These are phyloP conservation scores for Parnassius smintheus DNA, from an alignment of 2,888 invertebrate genomes.

Conservation along the genomic window DNA sequence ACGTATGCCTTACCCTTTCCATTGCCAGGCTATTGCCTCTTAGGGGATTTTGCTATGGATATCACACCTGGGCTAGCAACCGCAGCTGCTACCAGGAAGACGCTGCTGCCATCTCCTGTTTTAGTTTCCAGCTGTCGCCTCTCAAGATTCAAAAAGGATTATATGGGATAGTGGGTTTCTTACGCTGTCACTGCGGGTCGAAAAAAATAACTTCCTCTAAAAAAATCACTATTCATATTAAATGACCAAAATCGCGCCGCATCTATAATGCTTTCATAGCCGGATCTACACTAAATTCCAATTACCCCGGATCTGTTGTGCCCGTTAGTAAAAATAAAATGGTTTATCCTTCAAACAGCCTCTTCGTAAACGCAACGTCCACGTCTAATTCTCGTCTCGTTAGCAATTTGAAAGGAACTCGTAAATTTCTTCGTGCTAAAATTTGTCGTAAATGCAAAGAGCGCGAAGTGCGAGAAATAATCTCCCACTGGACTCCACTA, in stretches of 20 bases:
- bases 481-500: constrained; percentile 21
- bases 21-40: too few relatives aligned
- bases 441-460: constrained; percentile 23
- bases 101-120: too few relatives aligned
- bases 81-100: too few relatives aligned
- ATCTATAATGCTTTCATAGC: constrained; percentile 3
- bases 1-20: too few relatives aligned
- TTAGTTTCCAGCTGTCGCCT: too few relatives aligned
- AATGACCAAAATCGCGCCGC: background rate
- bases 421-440: constrained; percentile 23
- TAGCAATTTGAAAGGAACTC: constrained; percentile 22
- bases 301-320: constrained; percentile 11
- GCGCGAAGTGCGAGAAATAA: constrained; percentile 22
- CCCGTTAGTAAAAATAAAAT: constrained; percentile 19
- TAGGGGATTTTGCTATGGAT: too few relatives aligned
- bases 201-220: too few relatives aligned
- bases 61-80: too few relatives aligned
- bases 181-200: too few relatives aligned
- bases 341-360: constrained; percentile 16
- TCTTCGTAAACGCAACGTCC: background rate
- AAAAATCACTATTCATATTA: background rate
- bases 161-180: too few relatives aligned
- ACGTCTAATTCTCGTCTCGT: constrained; percentile 13
- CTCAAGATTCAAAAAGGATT: too few relatives aligned
- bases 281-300: constrained; percentile 15